Percentiles rank a stretch among this genome's conserved stretches.
These are phyloP conservation scores for Crotalus adamanteus DNA, from an alignment of 2,797 vertebrate genomes.

Conservation along the genomic window DNA sequence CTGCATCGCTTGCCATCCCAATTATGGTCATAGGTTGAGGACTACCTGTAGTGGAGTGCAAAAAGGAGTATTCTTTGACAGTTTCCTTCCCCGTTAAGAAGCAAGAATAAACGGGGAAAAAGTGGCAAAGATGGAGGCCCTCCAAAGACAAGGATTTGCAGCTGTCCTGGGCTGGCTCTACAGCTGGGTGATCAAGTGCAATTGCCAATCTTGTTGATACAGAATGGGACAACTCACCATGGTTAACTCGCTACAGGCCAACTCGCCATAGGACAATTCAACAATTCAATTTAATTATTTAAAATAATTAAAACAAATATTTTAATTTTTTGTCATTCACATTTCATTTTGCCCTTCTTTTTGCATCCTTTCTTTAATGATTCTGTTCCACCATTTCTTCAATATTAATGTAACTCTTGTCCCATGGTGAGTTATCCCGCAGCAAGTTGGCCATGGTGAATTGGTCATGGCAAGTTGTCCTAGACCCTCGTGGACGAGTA, in stretches of 20 bases:
- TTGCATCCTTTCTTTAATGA: not conserved
- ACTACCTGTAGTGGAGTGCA: not conserved
- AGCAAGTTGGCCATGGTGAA: fast-evolving
- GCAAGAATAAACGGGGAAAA: not conserved
- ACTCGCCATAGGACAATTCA: not conserved
- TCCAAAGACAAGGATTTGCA: not conserved
- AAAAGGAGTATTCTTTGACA: not conserved
- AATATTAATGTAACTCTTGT: not conserved
- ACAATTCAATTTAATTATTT: not conserved
- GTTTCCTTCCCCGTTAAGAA: not conserved
- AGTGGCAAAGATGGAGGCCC: not conserved
- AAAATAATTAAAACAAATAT: not conserved
- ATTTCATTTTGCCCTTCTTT: not conserved
- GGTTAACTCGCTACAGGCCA: not conserved
- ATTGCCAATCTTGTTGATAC: not conserved
- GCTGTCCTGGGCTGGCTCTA: not conserved
- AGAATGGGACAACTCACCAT: not conserved
- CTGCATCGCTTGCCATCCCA: not conserved
- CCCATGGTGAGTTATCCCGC: not conserved
- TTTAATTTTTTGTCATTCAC: not conserved
- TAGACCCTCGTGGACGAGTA: not conserved
- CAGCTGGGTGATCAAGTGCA: not conserved
- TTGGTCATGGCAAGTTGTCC: not conserved
- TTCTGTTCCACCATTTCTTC: not conserved
- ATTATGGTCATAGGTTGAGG: not conserved